Evolutionary conservation across 2,888 invertebrate genomes (phyloP).

Genomic region (Copidosoma aretas): DNA sequence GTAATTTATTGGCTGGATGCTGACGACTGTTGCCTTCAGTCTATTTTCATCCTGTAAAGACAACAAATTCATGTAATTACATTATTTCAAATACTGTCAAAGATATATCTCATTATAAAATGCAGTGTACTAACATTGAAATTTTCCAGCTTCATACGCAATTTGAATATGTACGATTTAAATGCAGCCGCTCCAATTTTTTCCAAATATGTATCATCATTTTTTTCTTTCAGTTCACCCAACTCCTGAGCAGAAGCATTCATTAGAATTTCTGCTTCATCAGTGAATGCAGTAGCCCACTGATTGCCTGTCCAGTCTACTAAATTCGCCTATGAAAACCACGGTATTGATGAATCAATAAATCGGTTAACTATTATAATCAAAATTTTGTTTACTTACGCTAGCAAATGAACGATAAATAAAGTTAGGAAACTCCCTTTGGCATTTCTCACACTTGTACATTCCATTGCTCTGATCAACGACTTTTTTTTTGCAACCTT

Average conservation of each 20-base stretch:
- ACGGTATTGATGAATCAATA: background rate
- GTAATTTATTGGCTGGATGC: constrained; percentile 76
- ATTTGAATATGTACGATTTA: constrained; percentile 79
- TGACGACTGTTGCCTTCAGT: constrained; percentile 77
- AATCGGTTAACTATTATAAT: background rate
- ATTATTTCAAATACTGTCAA: constrained; percentile 1
- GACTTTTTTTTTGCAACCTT: constrained; percentile 94
- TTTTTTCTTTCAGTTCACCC: constrained; percentile 75
- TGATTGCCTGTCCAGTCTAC: constrained; percentile 87
- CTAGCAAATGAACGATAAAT: constrained; percentile 83
- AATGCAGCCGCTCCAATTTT: constrained; percentile 80
- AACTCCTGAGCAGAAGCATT: constrained; percentile 76
- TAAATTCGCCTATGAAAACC: constrained; percentile 73
- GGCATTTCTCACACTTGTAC: constrained; percentile 95
- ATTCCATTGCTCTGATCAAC: constrained; percentile 86
- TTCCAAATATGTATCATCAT: constrained; percentile 71
- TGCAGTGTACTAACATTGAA: constrained; percentile 73
- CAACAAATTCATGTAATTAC: background rate
- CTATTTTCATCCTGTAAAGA: constrained; percentile 78
- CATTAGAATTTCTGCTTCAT: constrained; percentile 79
- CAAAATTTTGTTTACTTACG: constrained; percentile 66
- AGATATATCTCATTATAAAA: constrained; percentile 57
- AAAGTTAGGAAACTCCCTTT: constrained; percentile 81
- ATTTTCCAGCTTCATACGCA: constrained; percentile 87
- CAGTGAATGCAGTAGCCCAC: constrained; percentile 92